A percentile compares a stretch with the other conserved stretches of the same genome.
phyloP scores from a whole-genome alignment of 1,140 invertebrate genomes.

The Ladona fulva region DNA sequence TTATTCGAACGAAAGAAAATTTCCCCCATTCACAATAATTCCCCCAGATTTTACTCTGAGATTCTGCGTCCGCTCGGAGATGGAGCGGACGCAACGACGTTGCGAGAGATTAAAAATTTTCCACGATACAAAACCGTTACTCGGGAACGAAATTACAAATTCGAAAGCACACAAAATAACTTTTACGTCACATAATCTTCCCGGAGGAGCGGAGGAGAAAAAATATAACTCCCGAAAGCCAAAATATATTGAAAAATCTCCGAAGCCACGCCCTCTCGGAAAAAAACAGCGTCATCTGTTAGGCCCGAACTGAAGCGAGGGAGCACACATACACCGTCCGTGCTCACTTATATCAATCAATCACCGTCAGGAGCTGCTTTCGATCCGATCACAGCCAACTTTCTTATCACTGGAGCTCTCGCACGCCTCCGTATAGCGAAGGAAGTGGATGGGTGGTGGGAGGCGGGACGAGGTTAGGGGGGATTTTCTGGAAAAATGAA shows the following conservation, averaged over 20 bases:
- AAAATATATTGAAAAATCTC: conserved; percentile 3
- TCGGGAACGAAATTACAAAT: no score
- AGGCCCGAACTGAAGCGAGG: background rate
- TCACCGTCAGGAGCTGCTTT: background rate
- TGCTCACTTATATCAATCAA: background rate
- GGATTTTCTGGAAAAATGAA: background rate
- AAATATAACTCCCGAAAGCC: background rate
- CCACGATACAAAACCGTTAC: no score
- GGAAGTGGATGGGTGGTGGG: background rate
- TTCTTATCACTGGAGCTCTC: background rate
- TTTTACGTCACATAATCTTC: background rate
- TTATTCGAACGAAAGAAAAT: no score
- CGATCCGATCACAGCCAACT: background rate
- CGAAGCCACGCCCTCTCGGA: background rate
- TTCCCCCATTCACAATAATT: no score
- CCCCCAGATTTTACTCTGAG: no score
- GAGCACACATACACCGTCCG: background rate
- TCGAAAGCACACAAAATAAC: no score
- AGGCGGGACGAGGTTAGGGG: background rate
- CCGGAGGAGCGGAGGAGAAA: background rate
- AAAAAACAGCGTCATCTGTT: background rate
- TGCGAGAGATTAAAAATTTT: no score
- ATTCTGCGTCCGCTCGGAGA: no score
- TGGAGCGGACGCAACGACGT: no score
- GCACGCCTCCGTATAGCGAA: background rate